A percentile compares a stretch with the other conserved stretches of the same genome.
These are phyloP conservation scores for Brienomyrus brachyistius DNA, from an alignment of 2,113 vertebrate genomes.

Conservation along the genomic window DNA sequence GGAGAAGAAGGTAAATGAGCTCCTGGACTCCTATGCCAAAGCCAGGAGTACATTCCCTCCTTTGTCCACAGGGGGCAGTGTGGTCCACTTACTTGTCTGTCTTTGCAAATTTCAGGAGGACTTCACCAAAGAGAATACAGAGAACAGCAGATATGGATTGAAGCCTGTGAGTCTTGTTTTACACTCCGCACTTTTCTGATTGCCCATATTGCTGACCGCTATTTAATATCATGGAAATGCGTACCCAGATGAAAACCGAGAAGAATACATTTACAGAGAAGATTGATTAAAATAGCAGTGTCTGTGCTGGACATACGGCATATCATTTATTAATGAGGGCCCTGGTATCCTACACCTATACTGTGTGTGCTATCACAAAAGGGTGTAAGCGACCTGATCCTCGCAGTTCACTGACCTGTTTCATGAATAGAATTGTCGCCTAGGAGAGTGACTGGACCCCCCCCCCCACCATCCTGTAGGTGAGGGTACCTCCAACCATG, in stretches of 20 bases:
- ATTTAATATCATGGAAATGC: not conserved
- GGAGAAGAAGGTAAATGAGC: not conserved
- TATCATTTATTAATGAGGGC: not conserved
- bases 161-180: constrained; percentile 15
- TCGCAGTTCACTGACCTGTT: not conserved
- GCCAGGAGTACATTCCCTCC: not conserved
- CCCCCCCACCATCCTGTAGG: not conserved
- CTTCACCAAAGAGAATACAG: not conserved
- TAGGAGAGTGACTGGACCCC: not conserved
- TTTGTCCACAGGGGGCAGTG: not conserved
- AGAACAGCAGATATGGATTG: constrained; percentile 9
- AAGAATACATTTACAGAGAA: not conserved
- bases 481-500: not conserved
- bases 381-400: not conserved
- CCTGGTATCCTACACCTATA: not conserved
- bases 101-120: not conserved
- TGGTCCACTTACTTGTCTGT: not conserved
- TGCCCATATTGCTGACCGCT: not conserved
- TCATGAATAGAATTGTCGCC: not conserved
- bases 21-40: not conserved
- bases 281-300: not conserved
- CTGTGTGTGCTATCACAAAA: not conserved
- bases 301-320: not conserved
- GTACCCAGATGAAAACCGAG: not conserved
- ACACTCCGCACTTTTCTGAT: not conserved